Conservation (phyloP, 2,888 invertebrate genomes). For the Heteromurus nitidus region DNA sequence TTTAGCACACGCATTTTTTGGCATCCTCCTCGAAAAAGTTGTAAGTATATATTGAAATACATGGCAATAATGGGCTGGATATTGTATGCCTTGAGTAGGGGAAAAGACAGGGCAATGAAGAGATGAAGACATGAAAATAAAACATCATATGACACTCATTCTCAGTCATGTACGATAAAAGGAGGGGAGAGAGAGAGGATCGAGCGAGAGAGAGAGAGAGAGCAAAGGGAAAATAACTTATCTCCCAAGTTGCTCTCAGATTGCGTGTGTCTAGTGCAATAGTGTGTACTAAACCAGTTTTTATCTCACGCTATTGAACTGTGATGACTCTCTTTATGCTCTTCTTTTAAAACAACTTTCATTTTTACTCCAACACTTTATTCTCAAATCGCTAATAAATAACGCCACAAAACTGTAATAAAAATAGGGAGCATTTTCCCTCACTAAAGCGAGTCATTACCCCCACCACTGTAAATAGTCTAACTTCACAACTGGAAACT, state of each 20-base stretch:
- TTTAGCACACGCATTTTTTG: slow-evolving; percentile 8
- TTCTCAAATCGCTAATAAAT: background rate
- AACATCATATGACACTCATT: slow-evolving; percentile 5
- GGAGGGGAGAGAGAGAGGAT: background rate
- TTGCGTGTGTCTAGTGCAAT: no score
- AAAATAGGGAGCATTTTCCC: background rate
- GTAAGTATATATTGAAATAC: background rate
- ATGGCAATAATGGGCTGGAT: background rate
- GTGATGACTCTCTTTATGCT: background rate
- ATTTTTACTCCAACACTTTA: background rate
- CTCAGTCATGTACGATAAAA: background rate
- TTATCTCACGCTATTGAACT: background rate
- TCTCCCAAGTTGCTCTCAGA: no score
- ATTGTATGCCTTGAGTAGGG: background rate
- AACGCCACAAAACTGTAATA: background rate
- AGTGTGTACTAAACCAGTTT: no score
- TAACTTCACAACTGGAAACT: no score
- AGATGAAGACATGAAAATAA: slow-evolving; percentile 10
- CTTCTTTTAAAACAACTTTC: slow-evolving; percentile 2
- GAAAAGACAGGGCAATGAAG: background rate
- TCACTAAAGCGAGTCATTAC: slow-evolving; percentile 1
- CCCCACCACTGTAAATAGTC: no score
- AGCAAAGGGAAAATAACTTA: no score
- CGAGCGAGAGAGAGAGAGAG: background rate
- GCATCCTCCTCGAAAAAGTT: background rate